phyloP scores from a whole-genome alignment of 1,140 invertebrate species.

The Dinoponera quadriceps region DNA sequence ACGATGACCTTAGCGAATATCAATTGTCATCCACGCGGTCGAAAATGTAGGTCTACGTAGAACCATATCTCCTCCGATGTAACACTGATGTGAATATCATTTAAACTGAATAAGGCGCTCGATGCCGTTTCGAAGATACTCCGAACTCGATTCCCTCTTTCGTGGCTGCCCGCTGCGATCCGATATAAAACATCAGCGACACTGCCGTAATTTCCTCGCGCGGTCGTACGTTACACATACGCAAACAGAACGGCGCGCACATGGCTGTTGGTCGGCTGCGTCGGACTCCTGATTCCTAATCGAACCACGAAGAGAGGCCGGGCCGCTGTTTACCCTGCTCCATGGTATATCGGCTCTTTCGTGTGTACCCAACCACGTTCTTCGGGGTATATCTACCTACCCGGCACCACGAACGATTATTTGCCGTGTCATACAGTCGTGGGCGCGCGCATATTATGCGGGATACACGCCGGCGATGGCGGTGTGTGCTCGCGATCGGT shows the following conservation, averaged over 20 bases:
- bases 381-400: slow-evolving; percentile 39
- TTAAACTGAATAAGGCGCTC: no score
- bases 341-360: slow-evolving; percentile 40
- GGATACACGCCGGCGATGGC: slow-evolving; percentile 15
- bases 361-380: slow-evolving; percentile 25
- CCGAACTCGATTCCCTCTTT: background rate
- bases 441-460: slow-evolving; percentile 17
- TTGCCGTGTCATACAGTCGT: slow-evolving; percentile 46
- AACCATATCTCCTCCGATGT: no score
- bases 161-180: background rate
- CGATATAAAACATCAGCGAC: slow-evolving; percentile 13
- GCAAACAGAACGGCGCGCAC: background rate
- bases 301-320: slow-evolving; percentile 32
- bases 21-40: no score
- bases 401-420: slow-evolving; percentile 49
- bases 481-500: slow-evolving; percentile 53
- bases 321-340: slow-evolving; percentile 33
- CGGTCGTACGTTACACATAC: background rate
- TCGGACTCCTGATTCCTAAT: slow-evolving; percentile 52
- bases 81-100: no score
- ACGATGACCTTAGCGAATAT: no score
- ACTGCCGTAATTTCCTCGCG: slow-evolving; percentile 8
- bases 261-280: background rate
- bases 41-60: no score
- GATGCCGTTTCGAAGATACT: no score